Base-by-base conservation (phyloP, 2,888 invertebrate genomes). In the Drosophila atripex region DNA sequence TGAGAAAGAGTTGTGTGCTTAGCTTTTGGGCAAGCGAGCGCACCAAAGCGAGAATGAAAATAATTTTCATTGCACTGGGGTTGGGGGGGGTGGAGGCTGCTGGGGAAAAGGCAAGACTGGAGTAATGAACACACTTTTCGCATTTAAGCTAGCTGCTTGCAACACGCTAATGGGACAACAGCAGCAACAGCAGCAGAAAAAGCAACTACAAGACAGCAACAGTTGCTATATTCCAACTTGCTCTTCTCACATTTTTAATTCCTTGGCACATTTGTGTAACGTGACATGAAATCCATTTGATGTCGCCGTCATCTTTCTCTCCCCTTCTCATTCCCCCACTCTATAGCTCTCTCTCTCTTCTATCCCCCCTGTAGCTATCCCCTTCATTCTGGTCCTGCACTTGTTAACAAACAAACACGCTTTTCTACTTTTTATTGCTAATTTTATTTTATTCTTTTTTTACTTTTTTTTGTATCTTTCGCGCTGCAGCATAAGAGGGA, bases 341-440 rank as follows among this genome's bases (percentile, higher is more conserved):
- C 23, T 54, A 28, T 28, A 28, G 28, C 47, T 57, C 41, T 38
- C 47, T 57, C 32, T 30, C 43, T 52, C 39, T 45, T 52, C 39
- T 59, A 18, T 14, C 14, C 63, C 8, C 8, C 14, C 8, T 61
- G 9, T 51, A 47, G 49, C 51, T 50, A 30, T 53, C 59, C 32
- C 58, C 16, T 52, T 65, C 41, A 7, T 32, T 58, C 69, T 71
- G 63, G 63, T 41, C 59, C 69, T 78, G 77, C 85, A 76, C 75
- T 82, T 86, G 83, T 86, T 86, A 86, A 82, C 82, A 86, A 78
- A 82, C 80, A 80, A 88, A 86, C 86, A 86, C 71, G 88, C 86
- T 88, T 86, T 86, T 88, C 86, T 86, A 86, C 86, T 86, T 88
- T 82, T 86, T 88, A 87, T 87, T 88, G 80, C 86, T 88, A 86